Evolutionary conservation across 1,140 invertebrate genomes (phyloP).

Genomic region (Chironomus striatipennis): DNA sequence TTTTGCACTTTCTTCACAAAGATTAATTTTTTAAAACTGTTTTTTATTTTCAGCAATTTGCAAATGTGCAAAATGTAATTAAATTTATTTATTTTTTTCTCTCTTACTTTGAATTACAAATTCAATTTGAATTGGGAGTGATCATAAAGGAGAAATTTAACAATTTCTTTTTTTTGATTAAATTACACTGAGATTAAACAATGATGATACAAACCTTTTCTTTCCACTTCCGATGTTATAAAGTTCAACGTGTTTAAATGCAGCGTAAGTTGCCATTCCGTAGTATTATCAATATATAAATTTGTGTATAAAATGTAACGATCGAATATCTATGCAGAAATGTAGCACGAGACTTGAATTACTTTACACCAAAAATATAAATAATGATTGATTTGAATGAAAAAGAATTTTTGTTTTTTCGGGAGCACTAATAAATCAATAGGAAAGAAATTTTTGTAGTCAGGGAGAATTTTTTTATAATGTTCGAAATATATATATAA

Average conservation of each 20-base stretch:
- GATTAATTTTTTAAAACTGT: conserved; percentile 19
- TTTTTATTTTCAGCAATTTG: neutral
- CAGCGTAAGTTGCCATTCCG: conserved; percentile 57
- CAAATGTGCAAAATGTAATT: conserved; percentile 3
- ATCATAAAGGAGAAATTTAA: neutral
- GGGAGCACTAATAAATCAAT: neutral
- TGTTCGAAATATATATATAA: too few species aligned
- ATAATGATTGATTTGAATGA: neutral
- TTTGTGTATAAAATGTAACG: neutral
- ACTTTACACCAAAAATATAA: neutral
- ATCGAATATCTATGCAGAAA: neutral
- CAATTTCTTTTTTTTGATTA: neutral
- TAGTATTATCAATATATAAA: neutral
- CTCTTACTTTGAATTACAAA: neutral
- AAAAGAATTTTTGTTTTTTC: too few species aligned
- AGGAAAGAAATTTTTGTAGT: neutral
- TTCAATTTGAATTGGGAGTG: neutral
- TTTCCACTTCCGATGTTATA: conserved; percentile 61
- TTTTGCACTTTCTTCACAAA: conserved; percentile 19
- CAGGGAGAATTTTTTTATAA: neutral
- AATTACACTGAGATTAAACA: neutral
- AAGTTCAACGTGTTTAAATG: conserved; percentile 60
- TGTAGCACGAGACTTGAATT: neutral
- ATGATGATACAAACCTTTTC: conserved; percentile 47
- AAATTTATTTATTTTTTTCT: neutral